Percentiles rank a stretch among this genome's conserved stretches.
Conservation (phyloP, 1,140 invertebrate species). For the Neotoxoptera formosana region DNA sequence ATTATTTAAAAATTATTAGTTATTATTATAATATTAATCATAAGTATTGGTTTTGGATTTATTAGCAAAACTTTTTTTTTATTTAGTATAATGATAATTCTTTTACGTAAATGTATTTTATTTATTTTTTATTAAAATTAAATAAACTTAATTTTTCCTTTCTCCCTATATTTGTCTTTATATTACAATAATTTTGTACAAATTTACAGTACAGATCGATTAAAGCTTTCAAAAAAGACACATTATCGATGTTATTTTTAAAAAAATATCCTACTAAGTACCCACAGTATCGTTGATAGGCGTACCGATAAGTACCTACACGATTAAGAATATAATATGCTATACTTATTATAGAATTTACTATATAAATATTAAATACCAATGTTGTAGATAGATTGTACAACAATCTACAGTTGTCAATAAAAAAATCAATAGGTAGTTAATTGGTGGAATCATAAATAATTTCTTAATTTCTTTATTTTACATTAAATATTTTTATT, state of each 20-base stretch:
- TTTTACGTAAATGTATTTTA: background rate
- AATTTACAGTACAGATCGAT: background rate
- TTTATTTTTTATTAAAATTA: background rate
- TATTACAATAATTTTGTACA: background rate
- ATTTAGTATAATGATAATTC: background rate
- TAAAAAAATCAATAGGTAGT: background rate
- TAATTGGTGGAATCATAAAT: background rate
- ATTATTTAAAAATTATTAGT: background rate
- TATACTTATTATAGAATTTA: background rate
- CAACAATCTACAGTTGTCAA: background rate
- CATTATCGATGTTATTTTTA: background rate
- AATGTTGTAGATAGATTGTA: background rate
- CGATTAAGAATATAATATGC: too few relatives aligned
- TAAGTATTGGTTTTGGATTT: background rate
- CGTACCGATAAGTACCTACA: background rate
- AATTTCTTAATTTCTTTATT: background rate
- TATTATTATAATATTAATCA: background rate
- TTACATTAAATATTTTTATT: background rate
- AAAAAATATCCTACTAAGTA: background rate
- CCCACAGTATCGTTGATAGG: background rate
- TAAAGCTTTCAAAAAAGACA: fast-evolving
- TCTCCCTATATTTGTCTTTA: background rate
- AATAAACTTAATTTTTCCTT: too few relatives aligned
- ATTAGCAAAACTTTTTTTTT: background rate
- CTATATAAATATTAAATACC: background rate